Conservation (phyloP, 1,140 invertebrate species). For the Pogonognathellus flavescens region DNA sequence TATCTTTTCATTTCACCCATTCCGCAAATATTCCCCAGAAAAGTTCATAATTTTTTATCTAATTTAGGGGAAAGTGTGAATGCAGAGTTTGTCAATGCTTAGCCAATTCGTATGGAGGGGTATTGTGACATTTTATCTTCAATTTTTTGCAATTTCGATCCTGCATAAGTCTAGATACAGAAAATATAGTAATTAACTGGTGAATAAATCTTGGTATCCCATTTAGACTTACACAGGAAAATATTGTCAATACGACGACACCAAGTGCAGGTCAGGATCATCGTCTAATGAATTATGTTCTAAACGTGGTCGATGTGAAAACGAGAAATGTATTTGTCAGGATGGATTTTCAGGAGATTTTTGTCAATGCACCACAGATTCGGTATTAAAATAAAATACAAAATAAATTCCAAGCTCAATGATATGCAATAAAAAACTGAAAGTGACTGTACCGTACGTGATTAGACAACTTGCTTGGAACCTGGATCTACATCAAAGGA, state of each 20-base stretch:
- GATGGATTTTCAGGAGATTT: neutral
- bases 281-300: conserved; percentile 40
- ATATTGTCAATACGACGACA: conserved; percentile 51
- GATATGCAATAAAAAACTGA: neutral
- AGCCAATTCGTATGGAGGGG: neutral
- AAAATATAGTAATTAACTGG: too few relatives aligned
- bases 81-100: neutral
- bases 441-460: neutral
- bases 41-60: neutral
- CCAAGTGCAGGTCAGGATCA: neutral
- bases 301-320: neutral
- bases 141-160: too few relatives aligned
- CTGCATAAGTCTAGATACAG: too few relatives aligned
- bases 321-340: conserved; percentile 54
- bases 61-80: conserved; percentile 9
- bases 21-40: too few relatives aligned
- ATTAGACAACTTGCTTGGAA: neutral
- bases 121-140: neutral
- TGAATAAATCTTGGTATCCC: neutral
- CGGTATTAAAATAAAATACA: neutral
- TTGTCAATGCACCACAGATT: conserved; percentile 16
- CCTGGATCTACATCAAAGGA: neutral
- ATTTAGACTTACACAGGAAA: conserved; percentile 53
- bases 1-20: too few relatives aligned
- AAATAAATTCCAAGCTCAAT: too few relatives aligned